These are phyloP conservation scores for Brachionus koreanus DNA, from an alignment of 1,140 invertebrate genomes.

Conservation along the genomic window DNA sequence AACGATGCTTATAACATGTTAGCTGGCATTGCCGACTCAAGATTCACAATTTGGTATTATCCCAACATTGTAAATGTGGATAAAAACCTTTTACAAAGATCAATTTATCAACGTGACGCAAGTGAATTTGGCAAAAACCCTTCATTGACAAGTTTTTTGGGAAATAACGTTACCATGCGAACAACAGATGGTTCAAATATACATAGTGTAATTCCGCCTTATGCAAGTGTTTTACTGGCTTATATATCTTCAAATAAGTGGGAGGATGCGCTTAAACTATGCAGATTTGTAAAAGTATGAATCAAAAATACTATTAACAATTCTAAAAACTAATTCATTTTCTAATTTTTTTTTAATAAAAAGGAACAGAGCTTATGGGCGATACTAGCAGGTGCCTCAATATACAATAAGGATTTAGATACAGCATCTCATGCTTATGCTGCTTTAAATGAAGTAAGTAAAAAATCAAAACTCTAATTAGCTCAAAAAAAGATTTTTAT, in stretches of 20 bases:
- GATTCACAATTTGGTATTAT: conserved; percentile 77
- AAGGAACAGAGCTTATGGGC: conserved; percentile 80
- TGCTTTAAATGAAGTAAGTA: conserved; percentile 68
- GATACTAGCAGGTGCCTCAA: conserved; percentile 78
- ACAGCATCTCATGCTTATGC: conserved; percentile 88
- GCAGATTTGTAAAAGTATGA: conserved; percentile 70
- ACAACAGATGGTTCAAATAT: conserved; percentile 69
- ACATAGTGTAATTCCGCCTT: conserved; percentile 65
- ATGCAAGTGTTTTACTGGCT: conserved; percentile 65
- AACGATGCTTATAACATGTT: conserved; percentile 77
- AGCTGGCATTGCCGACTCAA: conserved; percentile 74
- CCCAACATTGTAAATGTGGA: conserved; percentile 73
- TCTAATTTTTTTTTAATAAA: conserved; percentile 44
- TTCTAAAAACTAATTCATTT: conserved; percentile 35
- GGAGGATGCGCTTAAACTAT: conserved; percentile 73
- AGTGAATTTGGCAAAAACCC: conserved; percentile 75
- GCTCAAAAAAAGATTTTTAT: background rate
- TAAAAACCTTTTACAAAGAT: conserved; percentile 66
- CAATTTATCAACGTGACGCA: conserved; percentile 66
- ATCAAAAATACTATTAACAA: conserved; percentile 26
- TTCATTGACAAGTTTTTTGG: conserved; percentile 70
- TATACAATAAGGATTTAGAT: conserved; percentile 71
- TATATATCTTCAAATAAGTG: conserved; percentile 66
- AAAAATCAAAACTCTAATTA: background rate
- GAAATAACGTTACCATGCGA: conserved; percentile 71